Base-by-base conservation (phyloP, 2,113 vertebrate genomes). In the Tragulus kanchil region DNA sequence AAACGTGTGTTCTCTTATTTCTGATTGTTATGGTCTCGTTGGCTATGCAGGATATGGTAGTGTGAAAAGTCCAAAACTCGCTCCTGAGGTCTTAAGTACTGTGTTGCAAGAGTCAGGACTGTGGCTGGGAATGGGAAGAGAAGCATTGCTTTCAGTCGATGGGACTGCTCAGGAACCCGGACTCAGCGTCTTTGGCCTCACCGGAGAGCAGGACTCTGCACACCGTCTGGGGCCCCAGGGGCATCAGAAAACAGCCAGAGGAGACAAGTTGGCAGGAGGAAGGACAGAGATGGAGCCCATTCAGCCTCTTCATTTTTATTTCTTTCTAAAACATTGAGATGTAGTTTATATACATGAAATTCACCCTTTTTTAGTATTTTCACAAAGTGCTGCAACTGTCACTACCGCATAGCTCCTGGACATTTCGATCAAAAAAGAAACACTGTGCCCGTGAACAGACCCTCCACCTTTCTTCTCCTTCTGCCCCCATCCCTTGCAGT, bases 301-400 rank as follows among this genome's bases (percentile, higher is more conserved):
- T 25, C 52, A 50, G 58, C 12, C 75, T 3, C 16, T 17, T 25
- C 17, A 50, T 64, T 54, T n/a, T 83, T 45, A 26, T 48, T 92
- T 23, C n/a, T 87, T 89, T 89, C 56, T 42, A 15, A 42, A 28
- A 77, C 83, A 42, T 45, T 23, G 42, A 96, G 31, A 90, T 61
- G 19, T 36, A 84, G 86, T 67, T 78, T 48, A 59, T 12, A 50
- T 17, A 9, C 19, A 6, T 58, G 82, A 75, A 92, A 81, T 11
- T 61, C 85, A 85, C 45, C 62, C 36, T 16, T 81, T 62, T 45
- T 88, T 25, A 23, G 42, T 58, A 6, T 73, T 42, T 42, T 90
- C 78, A 25, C 19, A 75, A 19, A 64, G n/a, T 25, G 48, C 58
- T 77, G 7, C 28, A 52, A 1, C 52, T 28, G 3, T 77, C 14